Base-by-base conservation (phyloP, 2,113 vertebrate genomes). In the Hiodon tergisus region DNA sequence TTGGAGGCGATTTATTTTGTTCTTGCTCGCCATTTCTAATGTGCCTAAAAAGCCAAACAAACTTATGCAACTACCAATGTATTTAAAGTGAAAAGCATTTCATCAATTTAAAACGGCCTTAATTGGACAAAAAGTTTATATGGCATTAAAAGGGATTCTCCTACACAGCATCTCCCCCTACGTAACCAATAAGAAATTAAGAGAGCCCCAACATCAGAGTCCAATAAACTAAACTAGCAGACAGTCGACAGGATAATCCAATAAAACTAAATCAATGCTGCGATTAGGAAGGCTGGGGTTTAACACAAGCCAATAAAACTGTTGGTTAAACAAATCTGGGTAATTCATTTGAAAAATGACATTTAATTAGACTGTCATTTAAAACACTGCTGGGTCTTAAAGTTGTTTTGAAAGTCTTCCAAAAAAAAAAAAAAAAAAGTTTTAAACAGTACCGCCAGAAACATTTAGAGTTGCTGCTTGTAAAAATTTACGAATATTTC, bases 141-240 rank as follows among this genome's bases (percentile, higher is more conserved):
- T 31, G 31, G 31, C 31, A 1, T 31, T 31, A 31, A 31, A 31
- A 31, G 31, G 31, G 31, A 31, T 31, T 31, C 31, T 31, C 31
- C 31, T 1, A 31, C 31, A 31, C 31, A 31, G 50, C 13, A 52
- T 73, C 61, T 14, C 11, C 2, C 16, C 51, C 60, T 55, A 51
- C 1, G 54, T 17, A 31, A 67, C 63, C 48, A 57, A 71, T 31
- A 59, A 48, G 57, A 54, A 58, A 71, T 14, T 46, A 13, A 59
- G 69, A 77, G 67, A 50, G 61, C 53, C 4, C 2, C 59, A 79
- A 52, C 72, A 4, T 74, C 79, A 77, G 74, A 65, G 46, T 72
- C 74, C 76, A 82, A 84, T 78, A 74, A 78, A 86, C 80, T 82
- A 79, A 81, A 85, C 86, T 81, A 82, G 60, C 81, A 79, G 74